A percentile compares a stretch with the other conserved stretches of the same genome.
Conservation (phyloP, 2,888 invertebrate genomes). For the Ferrisia virgata region DNA sequence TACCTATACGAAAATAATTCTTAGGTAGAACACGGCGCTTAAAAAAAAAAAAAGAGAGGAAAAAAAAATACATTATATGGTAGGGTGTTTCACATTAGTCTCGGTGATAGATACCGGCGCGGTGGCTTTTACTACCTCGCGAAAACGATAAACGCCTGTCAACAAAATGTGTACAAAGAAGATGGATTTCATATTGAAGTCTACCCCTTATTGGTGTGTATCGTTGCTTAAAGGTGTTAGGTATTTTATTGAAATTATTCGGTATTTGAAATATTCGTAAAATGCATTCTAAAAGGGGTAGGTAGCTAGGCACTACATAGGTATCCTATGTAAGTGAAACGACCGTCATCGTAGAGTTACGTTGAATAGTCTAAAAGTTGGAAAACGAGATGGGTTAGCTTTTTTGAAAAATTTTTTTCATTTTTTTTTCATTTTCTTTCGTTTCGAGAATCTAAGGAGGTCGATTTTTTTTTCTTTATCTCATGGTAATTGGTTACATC, state of each 20-base stretch:
- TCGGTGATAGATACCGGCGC: not conserved
- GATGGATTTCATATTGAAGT: slow-evolving; percentile 36
- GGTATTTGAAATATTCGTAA: slow-evolving; percentile 1
- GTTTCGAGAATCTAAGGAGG: not conserved
- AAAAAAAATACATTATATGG: not conserved
- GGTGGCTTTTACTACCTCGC: not conserved
- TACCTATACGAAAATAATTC: not conserved
- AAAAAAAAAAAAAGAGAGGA: too few species aligned
- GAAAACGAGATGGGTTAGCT: not conserved
- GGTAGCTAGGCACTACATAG: not conserved
- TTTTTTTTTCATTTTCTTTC: not conserved
- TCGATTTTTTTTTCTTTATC: not conserved
- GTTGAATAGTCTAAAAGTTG: not conserved
- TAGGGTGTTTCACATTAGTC: slow-evolving; percentile 13
- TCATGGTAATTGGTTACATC: not conserved
- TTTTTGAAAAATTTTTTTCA: not conserved
- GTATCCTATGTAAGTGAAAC: too few species aligned
- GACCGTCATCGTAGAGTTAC: too few species aligned
- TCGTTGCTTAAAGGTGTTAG: not conserved
- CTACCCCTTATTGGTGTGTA: not conserved
- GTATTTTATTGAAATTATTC: slow-evolving; percentile 23
- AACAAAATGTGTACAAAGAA: slow-evolving; percentile 31
- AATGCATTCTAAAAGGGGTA: not conserved
- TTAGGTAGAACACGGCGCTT: too few species aligned
- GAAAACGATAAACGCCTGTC: slow-evolving; percentile 33